phyloP scores from a whole-genome alignment of 2,797 vertebrate genomes.

The Antennarius maculatus region DNA sequence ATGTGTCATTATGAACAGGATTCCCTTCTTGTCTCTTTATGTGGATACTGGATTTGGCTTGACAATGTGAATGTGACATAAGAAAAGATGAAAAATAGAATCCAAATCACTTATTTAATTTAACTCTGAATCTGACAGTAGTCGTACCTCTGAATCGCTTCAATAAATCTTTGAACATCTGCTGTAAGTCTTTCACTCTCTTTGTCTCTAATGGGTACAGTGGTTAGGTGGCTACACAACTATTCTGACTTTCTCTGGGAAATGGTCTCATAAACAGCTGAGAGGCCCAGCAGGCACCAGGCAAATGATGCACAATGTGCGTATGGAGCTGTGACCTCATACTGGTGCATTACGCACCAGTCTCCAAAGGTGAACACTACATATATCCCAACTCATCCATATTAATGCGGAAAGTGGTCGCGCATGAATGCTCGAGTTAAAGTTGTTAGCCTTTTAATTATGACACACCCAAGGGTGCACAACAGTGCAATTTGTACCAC shows the following conservation, averaged over 20 bases:
- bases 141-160: slow-evolving; percentile 38
- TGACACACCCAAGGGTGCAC: slow-evolving; percentile 22
- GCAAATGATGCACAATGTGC: slow-evolving; percentile 34
- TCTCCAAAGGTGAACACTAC: background rate
- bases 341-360: slow-evolving; percentile 27
- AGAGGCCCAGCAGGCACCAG: slow-evolving; percentile 44
- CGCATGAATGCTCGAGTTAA: slow-evolving; percentile 3
- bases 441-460: slow-evolving; percentile 1
- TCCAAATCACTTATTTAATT: too few relatives aligned
- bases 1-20: background rate
- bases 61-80: background rate
- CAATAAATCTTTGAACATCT: slow-evolving; percentile 33
- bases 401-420: slow-evolving; percentile 12
- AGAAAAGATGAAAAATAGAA: too few relatives aligned
- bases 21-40: slow-evolving; percentile 5
- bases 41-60: background rate
- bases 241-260: slow-evolving; percentile 60
- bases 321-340: slow-evolving; percentile 37
- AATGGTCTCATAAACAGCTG: slow-evolving; percentile 68
- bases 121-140: background rate
- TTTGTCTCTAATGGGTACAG: slow-evolving; percentile 48
- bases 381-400: slow-evolving; percentile 16
- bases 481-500: slow-evolving; percentile 24
- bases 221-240: slow-evolving; percentile 57
- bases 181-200: slow-evolving; percentile 35